phyloP scores from a whole-genome alignment of 2,113 vertebrate genomes.

The Setophaga coronata region DNA sequence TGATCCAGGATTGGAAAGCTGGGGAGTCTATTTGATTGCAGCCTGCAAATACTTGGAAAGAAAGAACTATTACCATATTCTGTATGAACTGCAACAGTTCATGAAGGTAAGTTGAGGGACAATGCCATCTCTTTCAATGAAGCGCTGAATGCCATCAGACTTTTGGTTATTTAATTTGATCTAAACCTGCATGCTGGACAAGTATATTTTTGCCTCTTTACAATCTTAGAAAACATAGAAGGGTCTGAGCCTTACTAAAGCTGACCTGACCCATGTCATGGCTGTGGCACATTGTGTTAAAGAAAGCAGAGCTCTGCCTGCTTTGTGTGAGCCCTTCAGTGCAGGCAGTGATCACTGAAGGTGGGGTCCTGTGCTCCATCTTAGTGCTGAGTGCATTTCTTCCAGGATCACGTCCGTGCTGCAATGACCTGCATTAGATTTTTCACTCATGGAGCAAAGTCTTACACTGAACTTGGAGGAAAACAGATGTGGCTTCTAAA shows the following conservation, averaged over 20 bases:
- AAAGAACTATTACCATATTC: constrained; percentile 87
- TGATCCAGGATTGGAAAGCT: constrained; percentile 86
- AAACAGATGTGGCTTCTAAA: constrained; percentile 89
- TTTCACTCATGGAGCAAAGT: constrained; percentile 89
- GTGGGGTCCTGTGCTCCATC: background rate
- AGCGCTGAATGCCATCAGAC: background rate
- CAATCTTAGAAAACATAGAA: background rate
- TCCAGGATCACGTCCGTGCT: constrained; percentile 92
- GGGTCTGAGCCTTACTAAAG: background rate
- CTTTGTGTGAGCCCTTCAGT: background rate
- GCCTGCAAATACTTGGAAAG: constrained; percentile 93
- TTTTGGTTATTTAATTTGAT: background rate
- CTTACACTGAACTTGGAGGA: constrained; percentile 89
- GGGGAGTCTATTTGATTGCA: constrained; percentile 89
- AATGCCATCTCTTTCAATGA: background rate
- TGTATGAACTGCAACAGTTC: constrained; percentile 96
- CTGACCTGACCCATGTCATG: background rate
- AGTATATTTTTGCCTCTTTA: background rate
- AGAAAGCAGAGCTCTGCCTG: background rate
- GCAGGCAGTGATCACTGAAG: background rate
- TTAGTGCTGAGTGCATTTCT: background rate
- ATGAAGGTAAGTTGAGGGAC: constrained; percentile 84
- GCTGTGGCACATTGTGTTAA: background rate
- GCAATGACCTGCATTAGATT: constrained; percentile 98
- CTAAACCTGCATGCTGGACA: background rate